phyloP scores from a whole-genome alignment of 2,888 invertebrate species.

The Strigamia transsilvanica region DNA sequence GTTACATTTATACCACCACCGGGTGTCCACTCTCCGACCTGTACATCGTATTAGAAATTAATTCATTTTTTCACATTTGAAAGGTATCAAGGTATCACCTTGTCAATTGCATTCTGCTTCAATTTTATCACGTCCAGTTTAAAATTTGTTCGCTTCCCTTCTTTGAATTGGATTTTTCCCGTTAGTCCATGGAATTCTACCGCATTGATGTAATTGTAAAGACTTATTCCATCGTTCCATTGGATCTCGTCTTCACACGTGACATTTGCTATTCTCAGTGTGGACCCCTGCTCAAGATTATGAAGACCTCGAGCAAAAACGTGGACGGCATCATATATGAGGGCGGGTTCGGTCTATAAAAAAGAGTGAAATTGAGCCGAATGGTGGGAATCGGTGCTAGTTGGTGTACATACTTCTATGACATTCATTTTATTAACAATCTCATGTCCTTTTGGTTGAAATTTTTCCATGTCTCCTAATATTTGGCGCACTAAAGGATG shows the following conservation, averaged over 20 bases:
- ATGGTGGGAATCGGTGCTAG: too few species aligned
- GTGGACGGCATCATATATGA: conserved; percentile 86
- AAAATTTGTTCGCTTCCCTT: conserved; percentile 83
- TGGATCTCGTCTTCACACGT: conserved; percentile 80
- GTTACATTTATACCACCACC: conserved; percentile 80
- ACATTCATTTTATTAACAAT: conserved; percentile 54
- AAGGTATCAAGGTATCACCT: conserved; percentile 65
- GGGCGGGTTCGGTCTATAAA: conserved; percentile 80
- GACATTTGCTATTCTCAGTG: conserved; percentile 69
- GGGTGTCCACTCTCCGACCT: conserved; percentile 80
- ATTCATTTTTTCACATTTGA: neutral
- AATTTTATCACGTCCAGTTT: conserved; percentile 85
- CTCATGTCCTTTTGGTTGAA: conserved; percentile 71
- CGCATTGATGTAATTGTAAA: conserved; percentile 78
- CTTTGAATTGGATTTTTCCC: conserved; percentile 85
- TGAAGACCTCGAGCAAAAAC: conserved; percentile 81
- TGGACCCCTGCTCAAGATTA: conserved; percentile 75
- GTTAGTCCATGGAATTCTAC: conserved; percentile 85
- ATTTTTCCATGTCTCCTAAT: conserved; percentile 85
- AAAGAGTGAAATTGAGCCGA: neutral
- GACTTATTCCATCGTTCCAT: conserved; percentile 79
- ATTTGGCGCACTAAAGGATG: conserved; percentile 78
- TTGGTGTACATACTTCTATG: conserved; percentile 46
- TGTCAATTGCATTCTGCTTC: conserved; percentile 77
- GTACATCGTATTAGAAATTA: conserved; percentile 4